These are phyloP conservation scores for Verasper variegatus DNA, from an alignment of 2,113 vertebrate genomes.

Conservation along the genomic window DNA sequence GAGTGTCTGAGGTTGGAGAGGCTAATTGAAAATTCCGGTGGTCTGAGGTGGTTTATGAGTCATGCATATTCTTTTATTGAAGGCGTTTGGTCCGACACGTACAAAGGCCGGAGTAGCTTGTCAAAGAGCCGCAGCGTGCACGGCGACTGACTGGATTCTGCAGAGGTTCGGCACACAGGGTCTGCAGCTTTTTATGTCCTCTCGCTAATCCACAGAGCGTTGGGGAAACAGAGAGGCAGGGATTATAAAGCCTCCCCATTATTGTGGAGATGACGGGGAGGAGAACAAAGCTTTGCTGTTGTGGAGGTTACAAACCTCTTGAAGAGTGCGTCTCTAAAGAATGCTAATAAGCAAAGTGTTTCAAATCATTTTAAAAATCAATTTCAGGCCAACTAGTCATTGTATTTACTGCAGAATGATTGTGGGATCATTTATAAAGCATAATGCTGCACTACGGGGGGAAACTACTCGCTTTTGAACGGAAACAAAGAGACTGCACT, in stretches of 20 bases:
- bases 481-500: constrained; percentile 6
- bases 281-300: constrained; percentile 62
- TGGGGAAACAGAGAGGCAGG: constrained; percentile 41
- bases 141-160: constrained; percentile 41
- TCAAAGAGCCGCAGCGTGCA: constrained; percentile 10
- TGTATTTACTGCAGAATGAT: constrained; percentile 9
- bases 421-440: constrained; percentile 27
- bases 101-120: constrained; percentile 1
- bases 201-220: constrained; percentile 51
- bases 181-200: constrained; percentile 58
- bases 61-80: constrained; percentile 5
- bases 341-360: constrained; percentile 20
- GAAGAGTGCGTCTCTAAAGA: constrained; percentile 35
- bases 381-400: constrained; percentile 12
- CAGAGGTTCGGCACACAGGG: constrained; percentile 26
- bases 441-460: background rate
- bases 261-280: constrained; percentile 58
- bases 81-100: background rate
- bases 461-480: constrained; percentile 12
- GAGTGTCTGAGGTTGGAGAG: background rate
- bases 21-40: constrained; percentile 46
- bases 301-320: constrained; percentile 37
- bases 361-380: constrained; percentile 33
- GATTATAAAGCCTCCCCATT: constrained; percentile 60
- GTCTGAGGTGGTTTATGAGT: background rate